phyloP scores from a whole-genome alignment of 1,140 invertebrate species.

The Drosophila ambigua region DNA sequence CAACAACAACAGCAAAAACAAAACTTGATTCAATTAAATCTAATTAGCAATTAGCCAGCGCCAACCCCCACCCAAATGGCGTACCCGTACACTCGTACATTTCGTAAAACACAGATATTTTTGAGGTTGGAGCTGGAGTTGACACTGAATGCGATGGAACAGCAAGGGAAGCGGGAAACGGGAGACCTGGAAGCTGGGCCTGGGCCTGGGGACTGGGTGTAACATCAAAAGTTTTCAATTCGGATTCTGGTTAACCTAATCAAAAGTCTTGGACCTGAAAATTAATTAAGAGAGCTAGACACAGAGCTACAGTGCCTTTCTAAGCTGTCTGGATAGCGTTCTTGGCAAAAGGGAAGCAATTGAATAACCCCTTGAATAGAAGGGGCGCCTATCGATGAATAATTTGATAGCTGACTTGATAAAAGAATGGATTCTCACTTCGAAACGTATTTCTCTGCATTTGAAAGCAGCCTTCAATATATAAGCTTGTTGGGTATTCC shows the following conservation, averaged over 20 bases:
- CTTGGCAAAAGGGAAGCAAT: too few species aligned
- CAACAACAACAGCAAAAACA: slow-evolving; percentile 11
- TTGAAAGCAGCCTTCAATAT: too few species aligned
- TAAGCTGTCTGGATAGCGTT: background rate
- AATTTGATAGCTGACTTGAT: too few species aligned
- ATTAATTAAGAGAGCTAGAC: background rate
- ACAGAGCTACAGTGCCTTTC: slow-evolving; percentile 24
- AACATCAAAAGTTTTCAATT: slow-evolving; percentile 48
- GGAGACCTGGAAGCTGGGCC: background rate
- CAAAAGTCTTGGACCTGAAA: slow-evolving; percentile 17
- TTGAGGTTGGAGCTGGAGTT: slow-evolving; percentile 6
- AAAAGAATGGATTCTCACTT: too few species aligned
- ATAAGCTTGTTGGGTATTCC: too few species aligned
- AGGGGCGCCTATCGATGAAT: too few species aligned
- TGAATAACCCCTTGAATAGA: too few species aligned
- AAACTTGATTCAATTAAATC: slow-evolving; percentile 41
- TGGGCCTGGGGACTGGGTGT: background rate
- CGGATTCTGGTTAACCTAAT: slow-evolving; percentile 38
- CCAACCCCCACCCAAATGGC: background rate
- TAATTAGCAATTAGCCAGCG: slow-evolving; percentile 49
- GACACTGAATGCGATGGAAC: slow-evolving; percentile 17
- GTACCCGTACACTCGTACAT: background rate
- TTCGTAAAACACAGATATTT: slow-evolving; percentile 11
- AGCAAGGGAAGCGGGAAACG: slow-evolving; percentile 25
- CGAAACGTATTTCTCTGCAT: too few species aligned